Base-by-base conservation (phyloP, 2,797 vertebrate genomes). In the Atherinosoma microstoma region DNA sequence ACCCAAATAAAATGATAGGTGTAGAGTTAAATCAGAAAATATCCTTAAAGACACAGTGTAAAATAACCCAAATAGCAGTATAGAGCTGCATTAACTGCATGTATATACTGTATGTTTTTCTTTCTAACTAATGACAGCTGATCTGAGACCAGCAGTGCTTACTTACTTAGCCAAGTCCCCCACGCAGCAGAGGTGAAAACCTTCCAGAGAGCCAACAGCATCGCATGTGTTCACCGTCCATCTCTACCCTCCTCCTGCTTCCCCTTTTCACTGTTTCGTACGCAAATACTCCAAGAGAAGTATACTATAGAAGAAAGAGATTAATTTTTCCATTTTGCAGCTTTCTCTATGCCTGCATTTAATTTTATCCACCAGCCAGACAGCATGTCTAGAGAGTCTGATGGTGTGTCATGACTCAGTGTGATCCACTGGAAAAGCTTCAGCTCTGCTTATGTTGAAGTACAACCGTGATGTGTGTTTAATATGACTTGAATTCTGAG, bases 321-420 rank as follows among this genome's bases (percentile, higher is more conserved):
- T 78, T 63, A 58, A 54, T 27, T 78, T 85, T 84, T 73, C 67
- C 75, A 67, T 82, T 84, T 68, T 76, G 30, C 62, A 80, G 58
- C 76, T 70, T 54, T 40, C 75, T 1, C 67, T 34, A 58, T 1
- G 59, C 49, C 75, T 80, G 64, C 32, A 29, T 87, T 87, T 87
- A 27, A 85, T 87, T 87, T 73, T 58, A 20, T 34, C 9, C 40
- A 73, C 5, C 40, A 64, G 54, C 22, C 30, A 51, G 66, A 75
- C 13, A 4, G 76, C 69, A 36, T 3, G 42, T 58, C 78, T 27
- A 51, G 30, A 59, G 75, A 73, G 66, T 79, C 75, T 51, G 69
- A 75, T 20, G 60, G 38, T 30, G 67, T 67, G 80, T 78, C 75
- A 71, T 80, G 88, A 87, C 75, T 76, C 83, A 75, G 78, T 76